These are phyloP conservation scores for Cataglyphis albicans DNA, from an alignment of 2,888 invertebrate species.

Conservation along the genomic window DNA sequence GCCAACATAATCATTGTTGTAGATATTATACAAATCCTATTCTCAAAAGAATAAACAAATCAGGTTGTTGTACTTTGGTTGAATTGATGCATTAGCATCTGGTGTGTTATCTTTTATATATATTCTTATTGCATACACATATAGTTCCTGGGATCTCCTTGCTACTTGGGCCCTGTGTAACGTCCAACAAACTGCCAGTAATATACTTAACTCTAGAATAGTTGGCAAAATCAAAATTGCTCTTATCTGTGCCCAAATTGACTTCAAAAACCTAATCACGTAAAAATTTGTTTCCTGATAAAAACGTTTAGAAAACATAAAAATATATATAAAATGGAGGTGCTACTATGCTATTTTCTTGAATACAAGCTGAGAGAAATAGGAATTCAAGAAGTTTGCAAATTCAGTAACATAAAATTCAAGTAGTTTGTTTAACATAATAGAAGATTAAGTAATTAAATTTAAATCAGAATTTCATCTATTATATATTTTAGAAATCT, in stretches of 20 bases:
- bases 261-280: slow-evolving; percentile 36
- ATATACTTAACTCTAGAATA: slow-evolving; percentile 61
- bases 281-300: slow-evolving; percentile 15
- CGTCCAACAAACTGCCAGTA: slow-evolving; percentile 70
- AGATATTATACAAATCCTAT: slow-evolving; percentile 70
- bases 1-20: slow-evolving; percentile 80
- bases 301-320: slow-evolving; percentile 31
- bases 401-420: slow-evolving; percentile 35
- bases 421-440: slow-evolving; percentile 31
- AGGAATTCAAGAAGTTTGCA: slow-evolving; percentile 32
- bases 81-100: slow-evolving; percentile 57
- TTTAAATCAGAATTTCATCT: slow-evolving; percentile 8
- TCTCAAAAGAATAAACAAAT: slow-evolving; percentile 60
- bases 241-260: slow-evolving; percentile 37
- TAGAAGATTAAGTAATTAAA: slow-evolving; percentile 22
- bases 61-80: slow-evolving; percentile 70
- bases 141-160: slow-evolving; percentile 62
- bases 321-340: slow-evolving; percentile 8
- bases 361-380: slow-evolving; percentile 9
- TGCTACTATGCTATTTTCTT: slow-evolving; percentile 36
- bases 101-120: slow-evolving; percentile 59
- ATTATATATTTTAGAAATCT: slow-evolving; percentile 18
- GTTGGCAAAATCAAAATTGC: slow-evolving; percentile 59
- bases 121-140: slow-evolving; percentile 55
- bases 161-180: slow-evolving; percentile 46